Evolutionary conservation across 2,797 vertebrate species (phyloP).

Genomic region (Scolopax bukidnonensis): DNA sequence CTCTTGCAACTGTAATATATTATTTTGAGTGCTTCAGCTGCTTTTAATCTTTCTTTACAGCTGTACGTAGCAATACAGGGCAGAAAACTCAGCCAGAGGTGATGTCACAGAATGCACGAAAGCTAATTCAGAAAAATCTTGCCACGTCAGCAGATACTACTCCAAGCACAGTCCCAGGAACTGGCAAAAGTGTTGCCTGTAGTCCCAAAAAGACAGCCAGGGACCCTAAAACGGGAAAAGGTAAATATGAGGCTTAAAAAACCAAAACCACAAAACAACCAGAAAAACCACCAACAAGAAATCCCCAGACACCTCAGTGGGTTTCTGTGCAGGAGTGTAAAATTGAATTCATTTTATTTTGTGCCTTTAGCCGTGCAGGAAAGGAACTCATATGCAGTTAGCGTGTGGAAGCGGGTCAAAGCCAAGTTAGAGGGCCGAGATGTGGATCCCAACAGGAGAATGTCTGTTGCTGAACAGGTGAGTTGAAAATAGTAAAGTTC

Average conservation of each 20-base stretch:
- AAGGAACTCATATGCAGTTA: conserved; percentile 98
- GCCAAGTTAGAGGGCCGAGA: conserved; percentile 98
- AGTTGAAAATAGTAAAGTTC: not conserved
- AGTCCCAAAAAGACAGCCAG: conserved; percentile 96
- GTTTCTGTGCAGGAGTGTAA: not conserved
- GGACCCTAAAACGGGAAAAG: conserved; percentile 98
- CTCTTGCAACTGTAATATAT: not conserved
- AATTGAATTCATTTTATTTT: not conserved
- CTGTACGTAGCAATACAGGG: conserved; percentile 90
- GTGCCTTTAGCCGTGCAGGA: conserved; percentile 90
- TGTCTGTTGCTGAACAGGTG: conserved; percentile 98
- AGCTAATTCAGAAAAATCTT: conserved; percentile 89
- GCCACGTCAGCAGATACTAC: conserved; percentile 94
- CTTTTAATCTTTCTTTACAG: conserved; percentile 69
- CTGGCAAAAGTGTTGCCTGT: conserved; percentile 90
- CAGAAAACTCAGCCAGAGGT: conserved; percentile 96
- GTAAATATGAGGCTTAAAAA: conserved; percentile 71
- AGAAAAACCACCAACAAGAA: not conserved
- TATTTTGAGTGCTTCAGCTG: not conserved
- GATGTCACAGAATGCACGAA: conserved; percentile 97
- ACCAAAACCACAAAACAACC: not conserved
- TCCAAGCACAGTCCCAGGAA: conserved; percentile 86
- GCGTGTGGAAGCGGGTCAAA: conserved; percentile 99
- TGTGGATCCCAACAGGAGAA: conserved; percentile 94
- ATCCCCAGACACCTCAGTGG: not conserved